Conservation (phyloP, 2,797 vertebrate species). For the Neopelma chrysocephalum region DNA sequence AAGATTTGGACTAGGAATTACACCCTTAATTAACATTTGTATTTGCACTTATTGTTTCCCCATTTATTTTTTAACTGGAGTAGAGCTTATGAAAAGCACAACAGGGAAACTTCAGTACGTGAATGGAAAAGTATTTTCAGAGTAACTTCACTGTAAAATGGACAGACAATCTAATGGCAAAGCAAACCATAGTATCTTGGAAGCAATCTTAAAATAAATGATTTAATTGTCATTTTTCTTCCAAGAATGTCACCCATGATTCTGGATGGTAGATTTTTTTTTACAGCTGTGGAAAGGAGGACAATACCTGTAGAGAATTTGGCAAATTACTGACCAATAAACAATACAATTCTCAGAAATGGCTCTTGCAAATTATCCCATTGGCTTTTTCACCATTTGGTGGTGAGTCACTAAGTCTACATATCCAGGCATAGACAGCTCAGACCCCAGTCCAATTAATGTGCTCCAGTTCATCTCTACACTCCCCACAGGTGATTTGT, state of each 20-base stretch:
- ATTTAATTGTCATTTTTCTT: neutral
- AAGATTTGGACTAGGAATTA: neutral
- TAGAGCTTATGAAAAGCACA: neutral
- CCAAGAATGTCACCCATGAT: neutral
- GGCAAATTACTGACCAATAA: neutral
- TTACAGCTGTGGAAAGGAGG: neutral
- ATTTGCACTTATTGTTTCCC: neutral
- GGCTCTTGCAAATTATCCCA: neutral
- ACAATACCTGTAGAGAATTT: neutral
- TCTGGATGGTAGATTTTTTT: neutral
- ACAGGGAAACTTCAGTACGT: neutral
- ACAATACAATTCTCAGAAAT: neutral
- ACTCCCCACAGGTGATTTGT: neutral
- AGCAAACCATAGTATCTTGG: neutral
- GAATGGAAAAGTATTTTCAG: conserved; percentile 2
- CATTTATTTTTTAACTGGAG: neutral
- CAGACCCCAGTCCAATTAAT: neutral
- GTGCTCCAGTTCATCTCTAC: neutral
- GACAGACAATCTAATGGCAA: neutral
- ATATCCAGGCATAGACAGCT: neutral
- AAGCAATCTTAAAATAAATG: neutral
- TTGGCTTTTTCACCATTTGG: neutral
- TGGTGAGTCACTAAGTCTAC: neutral
- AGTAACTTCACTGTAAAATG: neutral
- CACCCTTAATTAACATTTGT: neutral